Base-by-base conservation (phyloP, 2,797 vertebrate genomes). In the Sparus aurata region DNA sequence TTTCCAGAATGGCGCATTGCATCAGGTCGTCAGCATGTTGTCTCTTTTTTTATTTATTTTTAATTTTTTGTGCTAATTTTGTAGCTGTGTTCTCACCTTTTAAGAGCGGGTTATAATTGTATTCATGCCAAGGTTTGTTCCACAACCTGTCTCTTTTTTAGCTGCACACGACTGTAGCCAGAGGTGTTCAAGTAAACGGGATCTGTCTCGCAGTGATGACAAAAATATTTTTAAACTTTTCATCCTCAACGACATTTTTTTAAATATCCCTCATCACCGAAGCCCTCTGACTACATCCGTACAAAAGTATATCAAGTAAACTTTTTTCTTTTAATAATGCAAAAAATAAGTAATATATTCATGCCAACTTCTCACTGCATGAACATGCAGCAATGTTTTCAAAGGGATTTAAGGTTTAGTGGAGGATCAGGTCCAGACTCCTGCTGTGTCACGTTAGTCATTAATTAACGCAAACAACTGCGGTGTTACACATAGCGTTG, bases 1-100 rank as follows among this genome's bases (percentile, higher is more conserved):
- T 66, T 75, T 58, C n/a, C 30, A 63, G 61, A 68, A 68, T 17
- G 16, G 7, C 3, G 41, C 46, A 30, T 47, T n/a, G n/a, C 34
- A 71, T 76, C 18, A 43, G 13, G n/a, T n/a, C 11, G 46, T 65
- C 9, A 60, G 0, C 22, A 20, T 12, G 15, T n/a, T 73, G 52
- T 62, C 50, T 30, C 30, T 30, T 30, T 30, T 30, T 27, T 27
- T 4, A 47, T 23, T 13, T 13, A 60, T 75, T 38, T 9, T 38
- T 38, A n/a, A n/a, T n/a, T 38, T 38, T 30, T 6, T 34, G 34
- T 30, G 23, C 13, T 46, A 10, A 17, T 49, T 53, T 61, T 34
- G 12, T 9, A 34, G 3, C 16, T 15, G 15, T 12, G 46, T 38
- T 54, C 9, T 61, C 8, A 25, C 2, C 12, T 9, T 46, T 52